phyloP scores from a whole-genome alignment of 2,888 invertebrate genomes.

The Coremacera marginata region DNA sequence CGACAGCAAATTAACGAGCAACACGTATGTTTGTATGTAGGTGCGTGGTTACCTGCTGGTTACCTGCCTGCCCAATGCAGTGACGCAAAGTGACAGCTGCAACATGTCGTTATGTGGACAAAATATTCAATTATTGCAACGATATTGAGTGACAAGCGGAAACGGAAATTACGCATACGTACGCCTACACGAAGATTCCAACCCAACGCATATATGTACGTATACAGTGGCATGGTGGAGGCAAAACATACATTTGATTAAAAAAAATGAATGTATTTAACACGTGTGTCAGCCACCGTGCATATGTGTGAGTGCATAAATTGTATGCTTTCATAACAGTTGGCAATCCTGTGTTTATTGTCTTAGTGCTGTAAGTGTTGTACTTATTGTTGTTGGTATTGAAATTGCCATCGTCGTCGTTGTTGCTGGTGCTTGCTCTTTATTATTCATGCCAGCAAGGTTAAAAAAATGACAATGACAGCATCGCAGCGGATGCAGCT shows the following conservation, averaged over 20 bases:
- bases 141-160: slow-evolving; percentile 17
- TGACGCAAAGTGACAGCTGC: slow-evolving; percentile 35
- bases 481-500: slow-evolving; percentile 23
- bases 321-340: slow-evolving; percentile 7
- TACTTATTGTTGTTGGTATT: slow-evolving; percentile 10
- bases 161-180: slow-evolving; percentile 25
- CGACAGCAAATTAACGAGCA: no score
- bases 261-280: slow-evolving; percentile 3
- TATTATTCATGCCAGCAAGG: slow-evolving; percentile 33
- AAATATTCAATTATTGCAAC: slow-evolving; percentile 18
- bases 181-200: background rate
- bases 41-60: background rate
- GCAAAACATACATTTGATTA: background rate
- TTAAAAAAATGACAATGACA: slow-evolving; percentile 30
- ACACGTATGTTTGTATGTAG: background rate
- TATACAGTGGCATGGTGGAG: background rate
- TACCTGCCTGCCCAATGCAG: background rate
- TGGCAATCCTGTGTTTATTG: slow-evolving; percentile 28
- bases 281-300: background rate
- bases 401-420: background rate
- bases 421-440: slow-evolving; percentile 16
- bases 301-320: slow-evolving; percentile 18
- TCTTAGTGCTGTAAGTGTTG: background rate
- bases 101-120: slow-evolving; percentile 16
- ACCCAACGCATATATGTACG: background rate